Conservation (phyloP, 2,888 invertebrate genomes). For the Flexamia atlantica region DNA sequence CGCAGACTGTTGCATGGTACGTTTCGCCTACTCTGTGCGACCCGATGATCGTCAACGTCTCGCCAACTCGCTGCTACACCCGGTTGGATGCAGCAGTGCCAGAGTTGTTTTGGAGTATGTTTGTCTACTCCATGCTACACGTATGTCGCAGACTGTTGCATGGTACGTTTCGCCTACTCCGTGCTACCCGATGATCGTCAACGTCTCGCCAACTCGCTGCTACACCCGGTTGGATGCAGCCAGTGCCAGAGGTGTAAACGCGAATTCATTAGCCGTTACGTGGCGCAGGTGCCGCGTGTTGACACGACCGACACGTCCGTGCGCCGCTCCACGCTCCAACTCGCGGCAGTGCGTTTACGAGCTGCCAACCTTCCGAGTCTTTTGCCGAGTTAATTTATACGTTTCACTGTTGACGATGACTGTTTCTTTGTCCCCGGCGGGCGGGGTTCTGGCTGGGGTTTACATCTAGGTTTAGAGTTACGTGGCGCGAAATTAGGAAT, state of each 20-base stretch:
- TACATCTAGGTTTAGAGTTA: conserved; percentile 10
- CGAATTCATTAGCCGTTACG: conserved; percentile 8
- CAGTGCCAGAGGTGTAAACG: conserved; percentile 6
- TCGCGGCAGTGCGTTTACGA: conserved; percentile 24
- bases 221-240: too few species aligned
- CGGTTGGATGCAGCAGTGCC: too few species aligned
- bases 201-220: too few species aligned
- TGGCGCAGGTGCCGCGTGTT: conserved; percentile 25
- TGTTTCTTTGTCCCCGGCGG: conserved; percentile 30
- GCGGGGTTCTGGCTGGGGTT: neutral
- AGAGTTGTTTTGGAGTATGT: too few species aligned
- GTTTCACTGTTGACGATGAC: conserved; percentile 18
- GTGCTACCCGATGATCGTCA: too few species aligned
- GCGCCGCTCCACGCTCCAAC: neutral
- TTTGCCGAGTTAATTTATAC: conserved; percentile 43
- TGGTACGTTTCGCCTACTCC: too few species aligned
- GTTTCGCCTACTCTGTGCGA: too few species aligned
- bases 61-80: too few species aligned
- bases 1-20: too few species aligned
- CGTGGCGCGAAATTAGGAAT: conserved; percentile 31
- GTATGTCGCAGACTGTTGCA: too few species aligned
- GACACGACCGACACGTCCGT: neutral
- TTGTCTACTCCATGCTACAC: too few species aligned
- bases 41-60: too few species aligned
- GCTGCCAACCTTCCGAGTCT: conserved; percentile 42